These are phyloP conservation scores for Corythoichthys haematopterus DNA, from an alignment of 2,113 vertebrate species.

Conservation along the genomic window DNA sequence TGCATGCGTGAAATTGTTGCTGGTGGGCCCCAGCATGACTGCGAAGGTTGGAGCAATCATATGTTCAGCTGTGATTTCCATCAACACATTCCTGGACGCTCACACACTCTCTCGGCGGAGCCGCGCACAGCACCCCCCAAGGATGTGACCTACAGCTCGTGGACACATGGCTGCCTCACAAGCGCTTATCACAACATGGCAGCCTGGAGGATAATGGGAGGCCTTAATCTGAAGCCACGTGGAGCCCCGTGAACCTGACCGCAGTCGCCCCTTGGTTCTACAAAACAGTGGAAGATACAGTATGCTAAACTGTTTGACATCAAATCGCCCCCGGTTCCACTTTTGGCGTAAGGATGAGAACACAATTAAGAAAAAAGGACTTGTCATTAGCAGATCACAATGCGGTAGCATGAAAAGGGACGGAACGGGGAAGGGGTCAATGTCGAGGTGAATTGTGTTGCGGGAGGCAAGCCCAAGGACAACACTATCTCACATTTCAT, in stretches of 20 bases:
- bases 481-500: conserved; percentile 11
- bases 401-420: neutral
- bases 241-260: conserved; percentile 55
- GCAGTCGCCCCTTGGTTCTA: conserved; percentile 42
- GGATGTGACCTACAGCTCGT: conserved; percentile 67
- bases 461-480: neutral
- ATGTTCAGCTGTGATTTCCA: conserved; percentile 78
- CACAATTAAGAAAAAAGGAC: conserved; percentile 19
- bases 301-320: conserved; percentile 58
- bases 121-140: conserved; percentile 64
- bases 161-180: conserved; percentile 62
- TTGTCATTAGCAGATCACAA: neutral
- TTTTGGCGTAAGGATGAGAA: conserved; percentile 44
- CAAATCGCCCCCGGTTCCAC: conserved; percentile 53
- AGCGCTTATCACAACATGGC: conserved; percentile 66
- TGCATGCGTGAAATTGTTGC: conserved; percentile 55
- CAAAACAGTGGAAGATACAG: conserved; percentile 52
- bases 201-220: conserved; percentile 56
- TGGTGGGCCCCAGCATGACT: conserved; percentile 76
- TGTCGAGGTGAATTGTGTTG: neutral
- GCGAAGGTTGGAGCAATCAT: conserved; percentile 76
- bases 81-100: conserved; percentile 79
- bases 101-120: conserved; percentile 69
- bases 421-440: neutral
- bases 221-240: conserved; percentile 65